Evolutionary conservation across 2,113 vertebrate genomes (phyloP).

Genomic region (Drymodes brunneopygia): DNA sequence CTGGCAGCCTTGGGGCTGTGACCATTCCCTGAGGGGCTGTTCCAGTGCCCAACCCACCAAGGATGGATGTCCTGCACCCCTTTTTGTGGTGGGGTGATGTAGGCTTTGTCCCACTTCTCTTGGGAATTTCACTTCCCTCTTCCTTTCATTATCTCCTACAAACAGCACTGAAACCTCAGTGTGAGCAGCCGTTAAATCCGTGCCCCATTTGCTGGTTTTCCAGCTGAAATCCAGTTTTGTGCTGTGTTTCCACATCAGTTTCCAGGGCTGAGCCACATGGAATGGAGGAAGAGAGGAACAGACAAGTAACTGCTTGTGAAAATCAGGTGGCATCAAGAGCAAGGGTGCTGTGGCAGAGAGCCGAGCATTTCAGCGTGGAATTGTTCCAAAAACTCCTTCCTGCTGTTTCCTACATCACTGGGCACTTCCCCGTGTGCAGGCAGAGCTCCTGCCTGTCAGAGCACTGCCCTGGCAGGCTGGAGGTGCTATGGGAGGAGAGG

Average conservation of each 20-base stretch:
- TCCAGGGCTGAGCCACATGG: background rate
- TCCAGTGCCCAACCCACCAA: background rate
- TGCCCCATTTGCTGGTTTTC: background rate
- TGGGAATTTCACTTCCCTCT: background rate
- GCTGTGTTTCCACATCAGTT: background rate
- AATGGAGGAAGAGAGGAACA: background rate
- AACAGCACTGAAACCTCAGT: background rate
- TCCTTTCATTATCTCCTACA: background rate
- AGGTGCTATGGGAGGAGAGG: background rate
- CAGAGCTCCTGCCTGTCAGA: background rate
- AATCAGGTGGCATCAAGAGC: background rate
- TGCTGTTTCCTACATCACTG: background rate
- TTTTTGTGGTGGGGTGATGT: accelerated
- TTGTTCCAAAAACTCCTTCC: background rate
- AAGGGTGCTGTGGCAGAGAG: background rate
- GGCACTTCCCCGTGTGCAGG: background rate
- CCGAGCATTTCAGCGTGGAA: background rate
- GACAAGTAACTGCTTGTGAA: background rate
- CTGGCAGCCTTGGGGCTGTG: background rate
- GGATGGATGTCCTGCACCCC: background rate
- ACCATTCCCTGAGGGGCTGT: background rate
- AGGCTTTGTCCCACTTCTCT: background rate
- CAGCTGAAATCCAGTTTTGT: background rate
- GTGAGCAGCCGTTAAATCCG: background rate
- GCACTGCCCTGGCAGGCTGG: background rate